A percentile compares a stretch with the other conserved stretches of the same genome.
phyloP scores from a whole-genome alignment of 2,888 invertebrate genomes.

The Cataglyphis cursor region DNA sequence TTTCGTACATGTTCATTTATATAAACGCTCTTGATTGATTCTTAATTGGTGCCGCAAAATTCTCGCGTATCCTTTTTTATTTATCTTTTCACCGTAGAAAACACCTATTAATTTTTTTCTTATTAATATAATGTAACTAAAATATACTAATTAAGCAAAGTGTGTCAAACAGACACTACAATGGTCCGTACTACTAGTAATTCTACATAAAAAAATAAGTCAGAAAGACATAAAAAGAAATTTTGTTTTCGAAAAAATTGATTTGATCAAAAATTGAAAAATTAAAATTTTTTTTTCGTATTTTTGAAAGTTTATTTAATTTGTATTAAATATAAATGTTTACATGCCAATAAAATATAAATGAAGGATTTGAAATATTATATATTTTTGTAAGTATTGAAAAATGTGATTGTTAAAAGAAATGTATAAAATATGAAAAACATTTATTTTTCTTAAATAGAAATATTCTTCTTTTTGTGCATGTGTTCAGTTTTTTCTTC shows the following conservation, averaged over 20 bases:
- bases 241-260: not conserved
- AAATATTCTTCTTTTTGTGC: not conserved
- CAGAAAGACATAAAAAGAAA: not conserved
- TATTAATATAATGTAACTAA: not conserved
- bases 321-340: not conserved
- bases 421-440: not conserved
- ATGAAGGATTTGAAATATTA: not conserved
- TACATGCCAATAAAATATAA: not conserved
- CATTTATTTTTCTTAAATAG: not conserved
- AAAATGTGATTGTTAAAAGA: not conserved
- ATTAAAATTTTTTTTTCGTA: not conserved
- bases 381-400: not conserved
- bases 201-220: not conserved
- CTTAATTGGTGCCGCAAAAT: not conserved
- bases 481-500: not conserved
- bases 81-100: not conserved
- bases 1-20: conserved; percentile 47
- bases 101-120: not conserved
- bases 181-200: not conserved
- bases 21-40: conserved; percentile 49
- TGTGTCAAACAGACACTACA: not conserved
- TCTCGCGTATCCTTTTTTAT: not conserved
- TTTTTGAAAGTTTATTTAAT: not conserved
- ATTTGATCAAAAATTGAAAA: conserved; percentile 2
- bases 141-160: not conserved